phyloP scores from a whole-genome alignment of 2,113 vertebrate species.

The Clupea harengus region DNA sequence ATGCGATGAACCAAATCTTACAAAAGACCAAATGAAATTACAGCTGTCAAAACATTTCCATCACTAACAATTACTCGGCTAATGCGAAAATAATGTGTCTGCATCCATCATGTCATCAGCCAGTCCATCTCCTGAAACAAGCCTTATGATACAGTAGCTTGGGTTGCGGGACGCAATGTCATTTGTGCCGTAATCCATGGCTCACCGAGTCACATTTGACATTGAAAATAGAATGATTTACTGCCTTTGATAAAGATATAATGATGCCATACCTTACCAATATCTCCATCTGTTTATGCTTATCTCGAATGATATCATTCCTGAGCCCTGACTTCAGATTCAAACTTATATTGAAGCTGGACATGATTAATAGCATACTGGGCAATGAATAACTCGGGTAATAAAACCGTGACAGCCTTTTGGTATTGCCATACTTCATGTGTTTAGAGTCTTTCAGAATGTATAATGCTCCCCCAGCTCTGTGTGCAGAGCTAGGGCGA shows the following conservation, averaged over 20 bases:
- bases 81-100: slow-evolving; percentile 16
- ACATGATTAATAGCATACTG: slow-evolving; percentile 42
- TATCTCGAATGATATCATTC: slow-evolving; percentile 51
- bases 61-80: slow-evolving; percentile 9
- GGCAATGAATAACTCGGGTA: slow-evolving; percentile 29
- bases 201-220: slow-evolving; percentile 42
- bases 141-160: not conserved
- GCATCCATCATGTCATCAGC: slow-evolving; percentile 10
- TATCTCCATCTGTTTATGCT: slow-evolving; percentile 51
- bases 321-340: slow-evolving; percentile 23
- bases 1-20: not conserved
- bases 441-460: slow-evolving; percentile 25
- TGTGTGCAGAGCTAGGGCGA: not conserved
- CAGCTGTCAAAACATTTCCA: slow-evolving; percentile 13
- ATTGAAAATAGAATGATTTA: slow-evolving; percentile 62
- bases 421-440: slow-evolving; percentile 22
- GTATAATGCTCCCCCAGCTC: not conserved
- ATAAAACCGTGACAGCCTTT: slow-evolving; percentile 28
- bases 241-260: slow-evolving; percentile 66
- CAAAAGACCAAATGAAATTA: slow-evolving; percentile 16
- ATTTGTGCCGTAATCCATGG: slow-evolving; percentile 34
- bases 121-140: not conserved
- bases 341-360: slow-evolving; percentile 30
- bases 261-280: slow-evolving; percentile 54
- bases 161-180: not conserved